Conservation (phyloP, 2,113 vertebrate genomes). For the Catharus fuscescens region DNA sequence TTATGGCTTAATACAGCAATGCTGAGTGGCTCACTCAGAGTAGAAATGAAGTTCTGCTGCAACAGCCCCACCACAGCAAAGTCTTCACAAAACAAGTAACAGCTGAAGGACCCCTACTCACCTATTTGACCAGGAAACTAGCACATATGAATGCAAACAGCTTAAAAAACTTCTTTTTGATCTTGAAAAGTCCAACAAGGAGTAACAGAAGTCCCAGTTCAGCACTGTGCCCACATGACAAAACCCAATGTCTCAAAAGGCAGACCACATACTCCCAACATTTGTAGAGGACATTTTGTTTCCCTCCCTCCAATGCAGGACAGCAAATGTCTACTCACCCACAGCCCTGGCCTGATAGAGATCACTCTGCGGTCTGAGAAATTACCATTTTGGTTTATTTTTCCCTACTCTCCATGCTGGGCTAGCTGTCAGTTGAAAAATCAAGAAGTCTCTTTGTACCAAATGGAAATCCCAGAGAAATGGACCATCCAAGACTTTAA, state of each 20-base stretch:
- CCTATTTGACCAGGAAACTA: background rate
- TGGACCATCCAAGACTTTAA: background rate
- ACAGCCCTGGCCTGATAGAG: background rate
- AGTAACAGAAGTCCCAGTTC: background rate
- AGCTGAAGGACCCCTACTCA: background rate
- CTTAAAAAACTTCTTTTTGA: background rate
- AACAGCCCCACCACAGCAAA: background rate
- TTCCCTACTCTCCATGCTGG: background rate
- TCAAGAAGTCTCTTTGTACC: background rate
- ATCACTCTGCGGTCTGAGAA: background rate
- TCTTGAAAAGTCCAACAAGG: background rate
- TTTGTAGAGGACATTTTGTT: background rate
- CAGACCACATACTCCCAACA: rapidly evolving
- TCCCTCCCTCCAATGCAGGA: background rate
- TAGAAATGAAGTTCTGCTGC: background rate
- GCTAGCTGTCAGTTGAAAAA: background rate
- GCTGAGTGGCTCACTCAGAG: background rate
- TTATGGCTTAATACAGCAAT: rapidly evolving
- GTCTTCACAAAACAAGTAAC: background rate
- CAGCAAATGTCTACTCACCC: background rate
- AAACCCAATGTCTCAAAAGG: background rate
- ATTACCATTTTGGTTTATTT: rapidly evolving
- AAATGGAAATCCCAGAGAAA: background rate
- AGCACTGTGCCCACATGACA: rapidly evolving
- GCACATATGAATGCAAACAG: background rate